Percentiles rank a stretch among this genome's conserved stretches.
phyloP scores from a whole-genome alignment of 1,140 invertebrate genomes.

The Heliconius hermathena region DNA sequence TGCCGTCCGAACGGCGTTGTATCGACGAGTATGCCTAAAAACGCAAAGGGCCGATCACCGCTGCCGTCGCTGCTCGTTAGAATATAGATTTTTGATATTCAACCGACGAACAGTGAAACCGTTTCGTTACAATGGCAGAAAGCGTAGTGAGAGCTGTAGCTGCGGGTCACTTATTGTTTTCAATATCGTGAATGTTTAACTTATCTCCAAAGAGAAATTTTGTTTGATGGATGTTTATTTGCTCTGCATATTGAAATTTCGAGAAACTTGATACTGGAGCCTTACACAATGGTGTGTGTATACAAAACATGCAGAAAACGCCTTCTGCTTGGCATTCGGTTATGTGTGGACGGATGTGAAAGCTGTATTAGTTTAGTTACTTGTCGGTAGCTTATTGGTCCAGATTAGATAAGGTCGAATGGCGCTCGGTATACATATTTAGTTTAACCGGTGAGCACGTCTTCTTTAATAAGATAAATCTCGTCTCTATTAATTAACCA shows the following conservation, averaged over 20 bases:
- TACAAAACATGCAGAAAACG: constrained; percentile 12
- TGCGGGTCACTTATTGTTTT: constrained; percentile 53
- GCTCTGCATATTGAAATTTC: constrained; percentile 32
- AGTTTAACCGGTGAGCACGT: neutral
- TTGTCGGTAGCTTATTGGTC: constrained; percentile 21
- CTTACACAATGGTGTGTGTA: constrained; percentile 10
- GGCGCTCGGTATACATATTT: constrained; percentile 18
- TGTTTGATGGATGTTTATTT: constrained; percentile 42
- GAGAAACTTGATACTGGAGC: constrained; percentile 19
- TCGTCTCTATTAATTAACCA: constrained; percentile 24
- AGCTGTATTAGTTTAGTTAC: constrained; percentile 41
- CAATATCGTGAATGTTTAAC: constrained; percentile 34
- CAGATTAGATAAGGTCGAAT: constrained; percentile 36
- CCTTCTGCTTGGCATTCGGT: constrained; percentile 14
- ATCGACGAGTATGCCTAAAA: constrained; percentile 54
- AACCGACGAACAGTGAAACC: constrained; percentile 56
- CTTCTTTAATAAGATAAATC: constrained; percentile 18
- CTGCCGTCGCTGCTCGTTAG: constrained; percentile 19
- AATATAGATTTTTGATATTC: constrained; percentile 32
- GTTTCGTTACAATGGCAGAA: constrained; percentile 57
- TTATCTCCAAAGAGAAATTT: constrained; percentile 28
- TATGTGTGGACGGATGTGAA: constrained; percentile 39
- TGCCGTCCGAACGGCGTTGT: constrained; percentile 60
- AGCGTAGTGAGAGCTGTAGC: constrained; percentile 59
- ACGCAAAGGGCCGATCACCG: constrained; percentile 31